phyloP scores from a whole-genome alignment of 2,113 vertebrate genomes.

The Orthonyx spaldingii region DNA sequence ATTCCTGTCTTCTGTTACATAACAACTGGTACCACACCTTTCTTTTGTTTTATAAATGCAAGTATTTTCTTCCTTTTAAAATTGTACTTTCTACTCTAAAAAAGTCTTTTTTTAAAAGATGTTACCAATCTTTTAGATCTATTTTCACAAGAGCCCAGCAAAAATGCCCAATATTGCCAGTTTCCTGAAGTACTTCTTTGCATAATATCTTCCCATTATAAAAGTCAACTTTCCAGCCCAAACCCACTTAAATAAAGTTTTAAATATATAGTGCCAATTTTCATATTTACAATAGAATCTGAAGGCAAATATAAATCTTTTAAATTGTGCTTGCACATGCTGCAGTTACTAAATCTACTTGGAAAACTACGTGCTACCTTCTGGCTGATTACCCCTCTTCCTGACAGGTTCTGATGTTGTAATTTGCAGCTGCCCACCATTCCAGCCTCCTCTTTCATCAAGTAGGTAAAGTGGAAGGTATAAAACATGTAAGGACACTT shows the following conservation, averaged over 20 bases:
- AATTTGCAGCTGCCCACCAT: slow-evolving; percentile 23
- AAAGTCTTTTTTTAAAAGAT: background rate
- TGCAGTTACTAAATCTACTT: slow-evolving; percentile 25
- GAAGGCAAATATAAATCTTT: slow-evolving; percentile 63
- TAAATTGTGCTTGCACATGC: slow-evolving; percentile 48
- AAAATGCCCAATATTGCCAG: background rate
- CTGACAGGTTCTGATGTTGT: background rate
- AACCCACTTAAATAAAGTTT: slow-evolving; percentile 56
- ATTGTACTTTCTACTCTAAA: background rate
- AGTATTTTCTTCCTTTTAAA: background rate
- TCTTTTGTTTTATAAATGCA: background rate
- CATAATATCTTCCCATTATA: background rate
- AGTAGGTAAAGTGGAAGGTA: slow-evolving; percentile 39
- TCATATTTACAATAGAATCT: slow-evolving; percentile 59
- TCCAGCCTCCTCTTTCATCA: slow-evolving; percentile 18
- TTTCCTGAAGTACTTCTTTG: slow-evolving; percentile 1
- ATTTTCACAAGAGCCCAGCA: background rate
- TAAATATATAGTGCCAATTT: slow-evolving; percentile 53
- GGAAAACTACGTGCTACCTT: background rate
- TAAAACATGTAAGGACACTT: slow-evolving; percentile 78
- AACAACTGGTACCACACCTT: background rate
- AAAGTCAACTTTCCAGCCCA: slow-evolving; percentile 22
- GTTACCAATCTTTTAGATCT: background rate
- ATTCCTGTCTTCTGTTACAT: background rate
- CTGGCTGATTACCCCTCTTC: background rate